These are phyloP conservation scores for Ornithorhynchus anatinus DNA, from an alignment of 2,113 vertebrate species.

Conservation along the genomic window DNA sequence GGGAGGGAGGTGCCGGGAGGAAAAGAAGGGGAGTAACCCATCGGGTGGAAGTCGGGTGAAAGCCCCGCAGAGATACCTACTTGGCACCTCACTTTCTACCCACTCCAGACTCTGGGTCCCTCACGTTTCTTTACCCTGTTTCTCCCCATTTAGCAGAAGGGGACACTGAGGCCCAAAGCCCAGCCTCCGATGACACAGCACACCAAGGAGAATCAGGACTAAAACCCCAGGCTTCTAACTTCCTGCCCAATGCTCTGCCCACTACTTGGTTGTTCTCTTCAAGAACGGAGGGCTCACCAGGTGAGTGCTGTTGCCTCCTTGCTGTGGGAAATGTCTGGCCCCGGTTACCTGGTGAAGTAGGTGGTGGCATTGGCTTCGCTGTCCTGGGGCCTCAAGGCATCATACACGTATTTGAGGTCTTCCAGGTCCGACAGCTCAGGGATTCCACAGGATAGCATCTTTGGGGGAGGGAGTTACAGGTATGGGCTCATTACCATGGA, in stretches of 20 bases:
- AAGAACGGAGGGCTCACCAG: too few species aligned
- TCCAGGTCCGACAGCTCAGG: conserved; percentile 93
- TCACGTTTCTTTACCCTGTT: too few species aligned
- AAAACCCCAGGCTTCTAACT: background rate
- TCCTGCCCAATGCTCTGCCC: background rate
- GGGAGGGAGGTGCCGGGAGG: background rate
- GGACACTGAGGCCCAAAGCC: background rate
- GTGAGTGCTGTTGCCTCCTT: background rate
- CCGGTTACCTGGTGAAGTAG: conserved; percentile 90
- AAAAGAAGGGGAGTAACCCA: background rate
- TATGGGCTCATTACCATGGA: background rate
- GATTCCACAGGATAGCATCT: conserved; percentile 98
- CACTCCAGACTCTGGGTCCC: background rate
- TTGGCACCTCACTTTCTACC: background rate
- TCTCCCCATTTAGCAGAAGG: too few species aligned
- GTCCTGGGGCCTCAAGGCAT: conserved; percentile 92
- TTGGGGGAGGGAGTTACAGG: conserved; percentile 34
- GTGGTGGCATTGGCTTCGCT: conserved; percentile 93
- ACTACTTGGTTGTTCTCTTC: background rate
- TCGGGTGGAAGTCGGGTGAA: background rate
- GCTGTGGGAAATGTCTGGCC: background rate
- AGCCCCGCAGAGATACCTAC: background rate
- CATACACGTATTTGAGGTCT: conserved; percentile 94
- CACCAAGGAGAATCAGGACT: background rate
- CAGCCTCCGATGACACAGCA: background rate